Evolutionary conservation across 2,888 invertebrate species (phyloP).

Genomic region (Spialia ferax): DNA sequence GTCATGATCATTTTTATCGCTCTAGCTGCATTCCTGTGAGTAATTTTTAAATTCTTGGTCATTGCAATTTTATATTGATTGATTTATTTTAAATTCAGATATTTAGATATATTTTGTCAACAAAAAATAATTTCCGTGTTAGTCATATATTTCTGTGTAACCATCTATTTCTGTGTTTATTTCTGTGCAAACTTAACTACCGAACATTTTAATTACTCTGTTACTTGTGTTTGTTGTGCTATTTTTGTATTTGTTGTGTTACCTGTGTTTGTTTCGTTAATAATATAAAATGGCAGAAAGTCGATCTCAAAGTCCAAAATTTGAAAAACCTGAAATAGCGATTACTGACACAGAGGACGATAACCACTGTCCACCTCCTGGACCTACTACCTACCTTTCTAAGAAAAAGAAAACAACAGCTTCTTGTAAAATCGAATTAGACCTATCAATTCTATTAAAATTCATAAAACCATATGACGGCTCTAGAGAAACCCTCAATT

Average conservation of each 20-base stretch:
- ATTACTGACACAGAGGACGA: conserved; percentile 12
- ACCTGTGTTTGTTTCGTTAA: no score
- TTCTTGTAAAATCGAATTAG: background rate
- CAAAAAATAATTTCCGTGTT: no score
- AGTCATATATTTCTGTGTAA: no score
- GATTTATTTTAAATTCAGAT: background rate
- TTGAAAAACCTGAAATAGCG: conserved; percentile 11
- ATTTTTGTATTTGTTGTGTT: background rate
- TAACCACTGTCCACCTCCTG: background rate
- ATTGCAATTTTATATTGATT: no score
- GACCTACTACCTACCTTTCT: background rate
- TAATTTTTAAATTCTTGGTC: background rate
- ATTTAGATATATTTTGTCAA: no score
- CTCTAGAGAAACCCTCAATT: conserved; percentile 12
- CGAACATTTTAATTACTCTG: background rate
- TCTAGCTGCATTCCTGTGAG: conserved; percentile 3
- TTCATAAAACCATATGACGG: conserved; percentile 18
- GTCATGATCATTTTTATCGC: background rate
- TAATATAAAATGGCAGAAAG: conserved; percentile 20
- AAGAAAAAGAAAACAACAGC: background rate
- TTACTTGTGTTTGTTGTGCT: background rate
- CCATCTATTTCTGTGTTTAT: conserved; percentile 4
- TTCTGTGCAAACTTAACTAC: no score
- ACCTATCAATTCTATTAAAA: background rate
- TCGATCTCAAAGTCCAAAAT: conserved; percentile 10